Base-by-base conservation (phyloP, 2,113 vertebrate genomes). In the Hippocampus mohnikei region DNA sequence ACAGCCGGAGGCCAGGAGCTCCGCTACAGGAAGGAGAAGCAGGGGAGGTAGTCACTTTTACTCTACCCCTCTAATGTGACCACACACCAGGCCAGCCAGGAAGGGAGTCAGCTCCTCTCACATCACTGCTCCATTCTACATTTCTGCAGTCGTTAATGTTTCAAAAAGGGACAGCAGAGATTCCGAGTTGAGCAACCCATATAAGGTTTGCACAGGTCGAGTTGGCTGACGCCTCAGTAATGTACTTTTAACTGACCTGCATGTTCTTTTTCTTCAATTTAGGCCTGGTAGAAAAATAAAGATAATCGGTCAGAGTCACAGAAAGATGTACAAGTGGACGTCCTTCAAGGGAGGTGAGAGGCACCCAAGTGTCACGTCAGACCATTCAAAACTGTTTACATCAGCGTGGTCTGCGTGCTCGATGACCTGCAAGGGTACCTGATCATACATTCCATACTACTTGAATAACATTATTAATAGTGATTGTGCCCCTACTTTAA, bases 221-320 rank as follows among this genome's bases (percentile, higher is more conserved):
- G 69, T 76, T 67, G 55, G 85, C 8, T 63, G 59, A 37, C 1
- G 16, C 33, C n/a, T 44, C 6, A 78, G 52, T 68, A 73, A 69
- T 69, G 3, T 62, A 76, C 70, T 87, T 87, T 90, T 78, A 88
- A 79, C 71, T 80, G 83, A 85, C 82, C 78, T 16, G 60, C 76
- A 69, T 63, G 69, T 77, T 81, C 79, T 62, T 33, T 66, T 61
- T 41, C 67, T 64, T 75, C 67, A 62, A 44, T 76, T 81, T 53
- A 66, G 67, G 46, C 46, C 46, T 48, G 46, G 46, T 48, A 15
- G 10, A 44, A 10, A 44, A 10, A 15, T 44, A 18, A 18, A 48
- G 15, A 16, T 48, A 48, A 48, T 15, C 15, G 46, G 46, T 50
- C 46, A 18, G 33, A 37, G 33, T 37, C 33, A 37, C 33, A 37